phyloP scores from a whole-genome alignment of 2,113 vertebrate species.

The Macquaria australasica region DNA sequence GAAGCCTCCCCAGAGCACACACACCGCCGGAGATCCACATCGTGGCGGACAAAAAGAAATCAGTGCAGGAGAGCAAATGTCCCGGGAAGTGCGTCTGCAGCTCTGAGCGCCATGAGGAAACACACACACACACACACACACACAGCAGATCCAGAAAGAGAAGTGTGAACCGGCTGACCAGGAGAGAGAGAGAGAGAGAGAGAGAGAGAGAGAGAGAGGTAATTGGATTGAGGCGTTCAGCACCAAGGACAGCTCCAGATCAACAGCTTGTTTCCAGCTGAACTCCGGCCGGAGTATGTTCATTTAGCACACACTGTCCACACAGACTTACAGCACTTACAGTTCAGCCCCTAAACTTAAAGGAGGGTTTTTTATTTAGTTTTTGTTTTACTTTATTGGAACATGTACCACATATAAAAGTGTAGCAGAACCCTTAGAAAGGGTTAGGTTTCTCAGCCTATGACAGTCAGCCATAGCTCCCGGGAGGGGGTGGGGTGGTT shows the following conservation, averaged over 20 bases:
- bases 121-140: background rate
- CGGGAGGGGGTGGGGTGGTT: no score
- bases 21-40: constrained; percentile 45
- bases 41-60: background rate
- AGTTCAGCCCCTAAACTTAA: no score
- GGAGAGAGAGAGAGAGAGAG: background rate
- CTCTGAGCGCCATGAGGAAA: constrained; percentile 12
- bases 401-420: no score
- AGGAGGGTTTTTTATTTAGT: no score
- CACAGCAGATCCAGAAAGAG: background rate
- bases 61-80: background rate
- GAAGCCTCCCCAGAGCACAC: constrained; percentile 19
- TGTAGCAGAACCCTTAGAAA: no score
- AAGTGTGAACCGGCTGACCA: background rate
- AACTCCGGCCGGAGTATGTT: background rate
- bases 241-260: constrained; percentile 81
- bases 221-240: constrained; percentile 82
- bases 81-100: background rate
- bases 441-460: no score
- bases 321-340: no score
- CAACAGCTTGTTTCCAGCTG: constrained; percentile 45
- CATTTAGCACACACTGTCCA: no score
- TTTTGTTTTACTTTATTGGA: no score
- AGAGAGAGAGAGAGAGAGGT: constrained; percentile 34
- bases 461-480: no score